Base-by-base conservation (phyloP, 2,113 vertebrate species). In the Dunckerocampus dactyliophorus region DNA sequence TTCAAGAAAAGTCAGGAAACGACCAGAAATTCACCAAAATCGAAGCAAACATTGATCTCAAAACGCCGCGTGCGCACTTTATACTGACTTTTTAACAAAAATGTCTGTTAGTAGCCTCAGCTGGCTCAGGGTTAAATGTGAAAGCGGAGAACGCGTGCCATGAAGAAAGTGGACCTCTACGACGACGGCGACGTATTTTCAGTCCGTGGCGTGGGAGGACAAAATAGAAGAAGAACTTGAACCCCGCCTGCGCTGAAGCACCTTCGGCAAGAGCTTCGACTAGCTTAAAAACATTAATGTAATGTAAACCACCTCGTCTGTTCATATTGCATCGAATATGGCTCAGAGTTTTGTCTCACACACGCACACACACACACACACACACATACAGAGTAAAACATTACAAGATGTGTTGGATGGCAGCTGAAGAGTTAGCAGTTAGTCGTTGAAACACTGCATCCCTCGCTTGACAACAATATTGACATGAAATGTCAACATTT, bases 281-380 rank as follows among this genome's bases (percentile, higher is more conserved):
- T 61, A 57, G 75, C 71, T 76, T 76, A 11, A 67, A 82, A 89
- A 91, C 89, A 92, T 90, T 89, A 89, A 91, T 89, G 87, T 88
- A 89, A 90, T 91, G 89, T 90, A 89, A 88, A 89, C 76, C 8
- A 84, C 60, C 69, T 82, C 65, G 71, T 81, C 72, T 72, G 86
- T 78, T 90, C 86, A 89, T 91, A 90, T 92, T 91, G 87, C 89
- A 89, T 87, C 75, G 79, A 89, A 84, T 86, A 85, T 89, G 89
- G 88, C 89, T 92, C 89, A 90, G 87, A 86, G 81, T 58, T 52
- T 50, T 62, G 54, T 65, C 62, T 19, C 68, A 21, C 52, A 42
- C 51, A 31, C 47, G 22, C 47, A 37, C 53, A 31, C 21, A n/a
- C 54, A 52, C 59, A n/a, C 62, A 42, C 51, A 31, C 47, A 37